A percentile compares a stretch with the other conserved stretches of the same genome.
Evolutionary conservation across 2,888 invertebrate genomes (phyloP).

Genomic region (Busseola fusca): DNA sequence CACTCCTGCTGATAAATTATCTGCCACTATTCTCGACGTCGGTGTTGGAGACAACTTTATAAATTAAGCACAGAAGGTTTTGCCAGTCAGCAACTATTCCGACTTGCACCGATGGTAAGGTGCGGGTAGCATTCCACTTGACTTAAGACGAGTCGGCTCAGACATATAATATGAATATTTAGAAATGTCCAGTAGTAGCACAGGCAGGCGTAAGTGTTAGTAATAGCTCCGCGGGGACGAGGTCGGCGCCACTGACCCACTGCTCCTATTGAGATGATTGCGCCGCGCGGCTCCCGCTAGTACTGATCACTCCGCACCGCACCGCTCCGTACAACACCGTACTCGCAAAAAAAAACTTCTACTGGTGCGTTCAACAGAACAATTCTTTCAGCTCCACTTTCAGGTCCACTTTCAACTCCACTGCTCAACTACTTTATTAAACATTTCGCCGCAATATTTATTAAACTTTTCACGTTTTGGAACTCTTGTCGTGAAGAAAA

Average conservation of each 20-base stretch:
- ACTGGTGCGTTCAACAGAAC: neutral
- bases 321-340: neutral
- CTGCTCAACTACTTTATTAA: neutral
- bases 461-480: neutral
- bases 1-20: neutral
- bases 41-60: neutral
- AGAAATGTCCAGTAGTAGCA: slow-evolving; percentile 15
- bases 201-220: neutral
- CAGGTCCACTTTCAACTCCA: neutral
- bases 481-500: neutral
- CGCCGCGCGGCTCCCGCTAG: neutral
- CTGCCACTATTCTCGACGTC: neutral
- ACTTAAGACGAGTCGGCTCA: neutral
- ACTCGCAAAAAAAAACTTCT: neutral
- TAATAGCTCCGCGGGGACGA: slow-evolving; percentile 5
- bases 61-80: neutral
- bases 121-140: neutral
- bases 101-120: neutral
- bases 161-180: neutral
- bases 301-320: neutral
- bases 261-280: slow-evolving; percentile 34
- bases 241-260: slow-evolving; percentile 30
- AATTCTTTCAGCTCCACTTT: neutral
- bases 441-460: too few species aligned
- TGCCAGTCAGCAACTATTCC: neutral